phyloP scores from a whole-genome alignment of 2,888 invertebrate species.

The Scaeva pyrastri region DNA sequence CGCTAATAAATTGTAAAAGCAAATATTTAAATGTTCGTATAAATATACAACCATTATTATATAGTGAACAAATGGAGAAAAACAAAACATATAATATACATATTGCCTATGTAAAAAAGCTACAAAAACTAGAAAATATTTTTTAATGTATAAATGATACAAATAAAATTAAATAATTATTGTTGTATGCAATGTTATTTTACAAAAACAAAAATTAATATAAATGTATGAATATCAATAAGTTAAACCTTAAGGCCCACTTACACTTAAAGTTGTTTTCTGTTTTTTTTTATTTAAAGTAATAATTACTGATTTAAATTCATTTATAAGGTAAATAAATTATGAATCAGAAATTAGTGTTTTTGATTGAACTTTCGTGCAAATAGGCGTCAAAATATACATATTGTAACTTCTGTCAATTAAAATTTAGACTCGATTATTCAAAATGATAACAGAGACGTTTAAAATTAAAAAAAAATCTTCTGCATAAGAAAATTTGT shows the following conservation, averaged over 20 bases:
- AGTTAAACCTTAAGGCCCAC: slow-evolving; percentile 70
- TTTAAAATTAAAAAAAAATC: slow-evolving; percentile 15
- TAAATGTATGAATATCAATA: slow-evolving; percentile 39
- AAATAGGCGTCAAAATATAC: not conserved
- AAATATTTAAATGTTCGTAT: slow-evolving; percentile 42
- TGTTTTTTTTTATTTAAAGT: not conserved
- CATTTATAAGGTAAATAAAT: not conserved
- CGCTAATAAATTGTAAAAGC: slow-evolving; percentile 9
- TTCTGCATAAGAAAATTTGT: slow-evolving; percentile 39
- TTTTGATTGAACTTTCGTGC: not conserved
- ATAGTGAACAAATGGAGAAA: slow-evolving; percentile 1
- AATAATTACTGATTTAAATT: not conserved
- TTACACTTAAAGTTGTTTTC: not conserved
- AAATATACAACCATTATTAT: slow-evolving; percentile 44
- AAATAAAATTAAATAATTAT: slow-evolving; percentile 55
- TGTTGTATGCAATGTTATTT: slow-evolving; percentile 65
- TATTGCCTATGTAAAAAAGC: slow-evolving; percentile 39
- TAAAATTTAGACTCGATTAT: slow-evolving; percentile 84
- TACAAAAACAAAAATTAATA: slow-evolving; percentile 29
- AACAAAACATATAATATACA: slow-evolving; percentile 2
- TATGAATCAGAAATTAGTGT: not conserved
- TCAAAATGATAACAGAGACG: slow-evolving; percentile 76
- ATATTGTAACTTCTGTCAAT: slow-evolving; percentile 84
- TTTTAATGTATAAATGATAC: slow-evolving; percentile 52
- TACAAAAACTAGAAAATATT: slow-evolving; percentile 26